These are phyloP conservation scores for Strix uralensis DNA, from an alignment of 2,113 vertebrate species.

Conservation along the genomic window DNA sequence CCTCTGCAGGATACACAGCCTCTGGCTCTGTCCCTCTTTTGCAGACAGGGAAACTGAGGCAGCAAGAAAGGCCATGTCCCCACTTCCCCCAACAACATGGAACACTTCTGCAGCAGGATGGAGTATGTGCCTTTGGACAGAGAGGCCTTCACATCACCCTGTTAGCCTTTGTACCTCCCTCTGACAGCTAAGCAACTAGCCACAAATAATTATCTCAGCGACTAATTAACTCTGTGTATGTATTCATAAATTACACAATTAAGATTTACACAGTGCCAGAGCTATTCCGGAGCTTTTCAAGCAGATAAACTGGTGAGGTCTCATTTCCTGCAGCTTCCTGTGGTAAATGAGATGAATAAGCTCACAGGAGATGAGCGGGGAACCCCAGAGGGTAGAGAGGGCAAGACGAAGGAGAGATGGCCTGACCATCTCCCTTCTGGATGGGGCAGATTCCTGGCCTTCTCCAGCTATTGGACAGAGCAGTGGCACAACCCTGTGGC, in stretches of 20 bases:
- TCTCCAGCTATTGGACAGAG: neutral
- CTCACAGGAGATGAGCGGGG: rapidly evolving
- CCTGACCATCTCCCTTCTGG: neutral
- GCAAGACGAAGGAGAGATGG: neutral
- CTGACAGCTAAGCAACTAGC: neutral
- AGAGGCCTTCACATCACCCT: neutral
- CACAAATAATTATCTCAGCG: neutral
- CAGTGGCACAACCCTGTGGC: neutral
- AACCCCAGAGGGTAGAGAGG: neutral
- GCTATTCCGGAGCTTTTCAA: neutral
- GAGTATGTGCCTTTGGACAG: rapidly evolving
- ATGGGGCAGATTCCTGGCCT: neutral
- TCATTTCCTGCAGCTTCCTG: neutral
- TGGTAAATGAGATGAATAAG: neutral
- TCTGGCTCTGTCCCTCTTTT: neutral
- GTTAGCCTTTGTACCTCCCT: neutral
- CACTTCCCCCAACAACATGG: rapidly evolving
- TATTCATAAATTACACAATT: conserved; percentile 6
- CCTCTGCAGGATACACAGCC: neutral
- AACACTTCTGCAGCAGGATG: neutral
- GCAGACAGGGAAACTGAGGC: neutral
- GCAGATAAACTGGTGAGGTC: neutral
- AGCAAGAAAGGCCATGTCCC: neutral
- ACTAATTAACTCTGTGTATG: neutral
- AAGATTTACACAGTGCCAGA: neutral